Evolutionary conservation across 2,113 vertebrate species (phyloP), one percentile per base, ranked within the genome.

Genomic region (Cavia aperea): DNA sequence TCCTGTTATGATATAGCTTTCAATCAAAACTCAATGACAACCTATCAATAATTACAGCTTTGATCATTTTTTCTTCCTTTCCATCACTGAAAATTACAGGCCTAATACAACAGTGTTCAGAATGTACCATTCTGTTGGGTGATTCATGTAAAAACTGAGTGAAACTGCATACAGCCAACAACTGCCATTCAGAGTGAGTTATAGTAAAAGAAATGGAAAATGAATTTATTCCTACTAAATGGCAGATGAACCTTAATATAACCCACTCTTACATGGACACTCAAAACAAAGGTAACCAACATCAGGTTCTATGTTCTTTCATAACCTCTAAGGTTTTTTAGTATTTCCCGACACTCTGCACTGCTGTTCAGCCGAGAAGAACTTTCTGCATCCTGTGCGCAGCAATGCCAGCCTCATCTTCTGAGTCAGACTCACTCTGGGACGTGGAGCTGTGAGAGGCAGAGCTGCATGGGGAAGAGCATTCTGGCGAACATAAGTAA

Each of bases 371-470:
- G 89, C 99, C 99, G 96, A 99, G 98, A 26, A 99, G 98, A 81
- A 99, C 99, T 95, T 99, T 99, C 97, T 99, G 99, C 97, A 99
- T 98, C 90, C 99, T 98, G 97, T 98, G 98, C 0, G 98, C 98
- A 0, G 99, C 98, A 0, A 99, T 98, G 16, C 98, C 98, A 95
- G 97, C 98, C 96, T 99, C 99, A 0, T 99, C 99, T 95, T 99
- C 99, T 0, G 99, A 99, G 95, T 99, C 99, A 0, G 99, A 99
- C 58, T 99, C 99, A 0, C 99, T 99, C 97, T 99, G 99, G 39
- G 99, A 99, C 89, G 98, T 99, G 66, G 99, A 99, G 97, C 98
- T 99, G 97, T 99, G 99, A 92, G 99, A 98, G n/a, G 98, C 99
- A 33, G 98, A 99, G 97, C 99, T 99, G 96, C 98, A 99, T 7